Percentiles rank a stretch among this genome's conserved stretches.
phyloP scores from a whole-genome alignment of 1,140 invertebrate species.

The Aphelenchoides fujianensis region DNA sequence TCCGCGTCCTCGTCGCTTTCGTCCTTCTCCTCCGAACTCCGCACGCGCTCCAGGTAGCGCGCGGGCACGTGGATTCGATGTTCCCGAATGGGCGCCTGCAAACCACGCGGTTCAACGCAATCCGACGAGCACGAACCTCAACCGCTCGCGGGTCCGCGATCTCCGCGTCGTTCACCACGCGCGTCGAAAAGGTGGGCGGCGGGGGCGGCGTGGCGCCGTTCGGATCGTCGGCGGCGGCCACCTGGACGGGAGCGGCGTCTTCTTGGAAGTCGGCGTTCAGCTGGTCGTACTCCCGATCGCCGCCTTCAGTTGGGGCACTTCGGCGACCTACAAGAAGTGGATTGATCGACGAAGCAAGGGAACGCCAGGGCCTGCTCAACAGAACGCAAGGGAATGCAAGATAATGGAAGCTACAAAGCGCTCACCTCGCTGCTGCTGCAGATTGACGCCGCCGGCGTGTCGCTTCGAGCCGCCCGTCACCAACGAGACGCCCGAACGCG shows the following conservation, averaged over 20 bases:
- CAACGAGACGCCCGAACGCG: not conserved
- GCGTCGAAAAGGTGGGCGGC: not conserved
- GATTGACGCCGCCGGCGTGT: not conserved
- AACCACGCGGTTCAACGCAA: not conserved
- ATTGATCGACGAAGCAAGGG: too few relatives aligned
- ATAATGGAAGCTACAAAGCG: too few relatives aligned
- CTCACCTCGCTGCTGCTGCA: not conserved
- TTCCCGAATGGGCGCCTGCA: constrained; percentile 3
- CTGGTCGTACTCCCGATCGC: not conserved
- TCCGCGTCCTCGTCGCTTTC: not conserved
- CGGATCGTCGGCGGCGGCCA: not conserved
- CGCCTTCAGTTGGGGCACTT: not conserved
- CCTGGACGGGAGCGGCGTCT: not conserved
- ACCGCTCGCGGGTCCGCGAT: constrained; percentile 6
- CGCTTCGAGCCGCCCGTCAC: not conserved
- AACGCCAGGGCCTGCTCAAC: too few relatives aligned
- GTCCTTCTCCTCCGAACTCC: not conserved
- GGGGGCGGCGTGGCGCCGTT: not conserved
- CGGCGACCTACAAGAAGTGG: not conserved
- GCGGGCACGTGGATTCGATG: constrained; percentile 2
- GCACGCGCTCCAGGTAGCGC: not conserved
- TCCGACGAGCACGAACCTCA: not conserved
- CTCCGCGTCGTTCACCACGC: not conserved
- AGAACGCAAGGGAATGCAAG: too few relatives aligned
- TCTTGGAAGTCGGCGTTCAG: not conserved